Evolutionary conservation across 2,113 vertebrate genomes (phyloP).

Genomic region (Picathartes gymnocephalus): DNA sequence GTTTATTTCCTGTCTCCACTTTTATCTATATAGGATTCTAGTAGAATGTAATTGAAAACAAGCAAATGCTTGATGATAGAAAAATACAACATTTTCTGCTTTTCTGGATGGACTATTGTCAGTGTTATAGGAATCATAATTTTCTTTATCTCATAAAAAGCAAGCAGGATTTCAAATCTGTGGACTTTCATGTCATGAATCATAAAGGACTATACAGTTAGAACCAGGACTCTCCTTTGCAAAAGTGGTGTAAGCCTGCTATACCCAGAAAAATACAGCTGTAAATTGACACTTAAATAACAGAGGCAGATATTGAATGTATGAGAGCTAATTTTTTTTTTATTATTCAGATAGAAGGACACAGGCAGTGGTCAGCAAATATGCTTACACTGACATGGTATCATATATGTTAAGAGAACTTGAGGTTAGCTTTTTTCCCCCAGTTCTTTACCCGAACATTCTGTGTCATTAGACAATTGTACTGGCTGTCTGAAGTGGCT

Average conservation of each 20-base stretch:
- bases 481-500: neutral
- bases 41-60: neutral
- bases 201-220: neutral
- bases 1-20: neutral
- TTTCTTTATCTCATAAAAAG: neutral
- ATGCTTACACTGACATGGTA: neutral
- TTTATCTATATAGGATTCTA: neutral
- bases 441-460: neutral
- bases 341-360: neutral
- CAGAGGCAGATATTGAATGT: neutral
- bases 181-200: neutral
- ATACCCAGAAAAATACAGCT: neutral
- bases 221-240: neutral
- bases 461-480: neutral
- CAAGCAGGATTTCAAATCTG: neutral
- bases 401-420: neutral
- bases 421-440: accelerated
- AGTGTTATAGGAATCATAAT: neutral
- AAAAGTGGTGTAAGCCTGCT: neutral
- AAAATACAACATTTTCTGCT: neutral
- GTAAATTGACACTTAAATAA: neutral
- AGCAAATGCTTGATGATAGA: neutral
- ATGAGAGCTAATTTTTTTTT: neutral
- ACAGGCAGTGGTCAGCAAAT: neutral
- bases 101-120: neutral